phyloP scores from a whole-genome alignment of 2,888 invertebrate species.

The Nymphalis urticae region DNA sequence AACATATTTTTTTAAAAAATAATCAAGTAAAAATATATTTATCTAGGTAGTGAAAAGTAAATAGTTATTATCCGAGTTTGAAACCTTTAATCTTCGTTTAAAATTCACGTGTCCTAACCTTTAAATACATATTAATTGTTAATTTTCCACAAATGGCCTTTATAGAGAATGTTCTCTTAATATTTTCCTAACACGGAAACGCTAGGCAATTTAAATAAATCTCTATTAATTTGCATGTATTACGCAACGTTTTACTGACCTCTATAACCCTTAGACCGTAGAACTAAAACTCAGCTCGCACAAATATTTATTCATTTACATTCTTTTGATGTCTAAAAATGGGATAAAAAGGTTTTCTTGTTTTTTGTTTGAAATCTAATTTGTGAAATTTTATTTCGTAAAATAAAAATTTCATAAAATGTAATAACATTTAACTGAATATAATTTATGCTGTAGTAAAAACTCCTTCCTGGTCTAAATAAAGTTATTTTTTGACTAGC shows the following conservation, averaged over 20 bases:
- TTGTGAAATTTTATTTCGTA: background rate
- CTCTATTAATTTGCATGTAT: slow-evolving; percentile 9
- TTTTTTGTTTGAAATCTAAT: background rate
- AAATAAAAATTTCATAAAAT: too few relatives aligned
- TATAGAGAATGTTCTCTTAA: background rate
- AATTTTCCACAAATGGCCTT: background rate
- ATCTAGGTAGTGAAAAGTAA: too few relatives aligned
- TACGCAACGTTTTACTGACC: background rate
- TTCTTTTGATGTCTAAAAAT: slow-evolving; percentile 14
- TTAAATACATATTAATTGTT: too few relatives aligned
- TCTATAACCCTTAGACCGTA: background rate
- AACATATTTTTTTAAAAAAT: too few relatives aligned
- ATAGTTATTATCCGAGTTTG: too few relatives aligned
- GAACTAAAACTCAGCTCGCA: slow-evolving; percentile 8
- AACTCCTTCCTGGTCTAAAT: too few relatives aligned
- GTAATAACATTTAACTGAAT: background rate
- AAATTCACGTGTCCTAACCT: too few relatives aligned
- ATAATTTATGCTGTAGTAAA: too few relatives aligned
- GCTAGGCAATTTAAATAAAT: background rate
- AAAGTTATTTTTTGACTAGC: too few relatives aligned
- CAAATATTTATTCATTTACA: slow-evolving; percentile 15
- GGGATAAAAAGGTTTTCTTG: background rate
- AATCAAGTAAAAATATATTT: too few relatives aligned
- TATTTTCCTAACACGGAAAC: background rate
- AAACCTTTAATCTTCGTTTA: too few relatives aligned